A percentile compares a stretch with the other conserved stretches of the same genome.
These are phyloP conservation scores for Drosophila monieri DNA, from an alignment of 2,888 invertebrate species.

Conservation along the genomic window DNA sequence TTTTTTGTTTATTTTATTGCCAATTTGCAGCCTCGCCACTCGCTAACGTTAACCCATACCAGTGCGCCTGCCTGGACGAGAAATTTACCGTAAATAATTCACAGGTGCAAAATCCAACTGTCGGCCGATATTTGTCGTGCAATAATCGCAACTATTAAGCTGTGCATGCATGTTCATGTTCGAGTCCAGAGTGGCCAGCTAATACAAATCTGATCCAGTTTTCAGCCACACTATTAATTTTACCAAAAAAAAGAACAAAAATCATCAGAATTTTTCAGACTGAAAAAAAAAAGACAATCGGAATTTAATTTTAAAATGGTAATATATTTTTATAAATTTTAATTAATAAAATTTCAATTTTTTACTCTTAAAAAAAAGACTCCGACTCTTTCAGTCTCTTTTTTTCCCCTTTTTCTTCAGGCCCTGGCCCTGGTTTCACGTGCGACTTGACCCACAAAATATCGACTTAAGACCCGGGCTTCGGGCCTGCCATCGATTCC, in stretches of 20 bases:
- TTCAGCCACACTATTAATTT: slow-evolving; percentile 5
- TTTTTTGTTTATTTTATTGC: slow-evolving; percentile 54
- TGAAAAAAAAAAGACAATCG: slow-evolving; percentile 57
- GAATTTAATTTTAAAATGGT: slow-evolving; percentile 68
- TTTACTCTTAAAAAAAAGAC: no score
- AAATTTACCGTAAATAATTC: slow-evolving; percentile 77
- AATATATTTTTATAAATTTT: slow-evolving; percentile 16
- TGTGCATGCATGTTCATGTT: no score
- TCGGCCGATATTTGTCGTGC: slow-evolving; percentile 59
- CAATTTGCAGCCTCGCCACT: slow-evolving; percentile 62
- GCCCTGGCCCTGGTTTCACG: no score
- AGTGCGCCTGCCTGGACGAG: slow-evolving; percentile 50
- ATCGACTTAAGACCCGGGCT: no score
- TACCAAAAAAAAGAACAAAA: slow-evolving; percentile 2
- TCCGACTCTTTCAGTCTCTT: no score
- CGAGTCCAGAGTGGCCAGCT: neutral
- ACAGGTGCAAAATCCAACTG: slow-evolving; percentile 63
- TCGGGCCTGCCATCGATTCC: no score
- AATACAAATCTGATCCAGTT: neutral
- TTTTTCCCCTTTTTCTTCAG: no score
- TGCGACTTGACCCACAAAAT: no score
- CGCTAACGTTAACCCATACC: slow-evolving; percentile 18
- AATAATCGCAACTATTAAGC: slow-evolving; percentile 41
- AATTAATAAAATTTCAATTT: no score
- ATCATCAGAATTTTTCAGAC: slow-evolving; percentile 44